Evolutionary conservation across 2,113 vertebrate genomes (phyloP), one percentile per base, ranked within the genome.

Genomic region (Anhinga rufa): DNA sequence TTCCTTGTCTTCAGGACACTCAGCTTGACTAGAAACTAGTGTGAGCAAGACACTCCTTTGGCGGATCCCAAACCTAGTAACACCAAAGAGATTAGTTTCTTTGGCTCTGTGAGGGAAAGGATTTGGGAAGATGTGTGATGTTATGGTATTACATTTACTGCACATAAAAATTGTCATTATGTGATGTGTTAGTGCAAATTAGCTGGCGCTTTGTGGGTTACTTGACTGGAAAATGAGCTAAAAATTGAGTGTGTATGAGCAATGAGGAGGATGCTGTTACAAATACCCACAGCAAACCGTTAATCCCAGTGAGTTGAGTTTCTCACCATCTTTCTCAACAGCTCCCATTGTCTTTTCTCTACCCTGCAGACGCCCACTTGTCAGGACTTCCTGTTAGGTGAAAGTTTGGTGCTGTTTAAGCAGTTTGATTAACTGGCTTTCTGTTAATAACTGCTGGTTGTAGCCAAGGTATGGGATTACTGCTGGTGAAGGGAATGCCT

Each of bases 351-450:
- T 58, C 54, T 88, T 60, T 78, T n/a, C 64, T 75, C 65, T 44
- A 62, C 55, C 42, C 78, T 81, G 60, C 24, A 83, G 83, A 31
- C 60, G 69, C 17, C 12, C 26, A 22, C 62, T 72, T 7, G 3
- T 55, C 81, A 96, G 84, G 74, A 52, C 75, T 86, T 74, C 44
- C 60, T 8, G 2, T 38, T 83, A 48, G 55, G 75, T 91, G 84
- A 82, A 94, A 90, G 81, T 17, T 86, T 46, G 58, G 17, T 94
- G 57, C 70, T 96, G 62, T 40, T 62, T 42, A 86, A 82, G 78
- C 52, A 51, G 49, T 90, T 82, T 93, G 78, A 79, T 76, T 88
- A 94, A 95, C 80, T 93, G 88, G 80, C 87, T 95, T 91, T 92
- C 78, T 77, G 38, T 70, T 79, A 95, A 40, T 58, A 89, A 76